phyloP scores from a whole-genome alignment of 2,888 invertebrate genomes.

The Lottia scabra region DNA sequence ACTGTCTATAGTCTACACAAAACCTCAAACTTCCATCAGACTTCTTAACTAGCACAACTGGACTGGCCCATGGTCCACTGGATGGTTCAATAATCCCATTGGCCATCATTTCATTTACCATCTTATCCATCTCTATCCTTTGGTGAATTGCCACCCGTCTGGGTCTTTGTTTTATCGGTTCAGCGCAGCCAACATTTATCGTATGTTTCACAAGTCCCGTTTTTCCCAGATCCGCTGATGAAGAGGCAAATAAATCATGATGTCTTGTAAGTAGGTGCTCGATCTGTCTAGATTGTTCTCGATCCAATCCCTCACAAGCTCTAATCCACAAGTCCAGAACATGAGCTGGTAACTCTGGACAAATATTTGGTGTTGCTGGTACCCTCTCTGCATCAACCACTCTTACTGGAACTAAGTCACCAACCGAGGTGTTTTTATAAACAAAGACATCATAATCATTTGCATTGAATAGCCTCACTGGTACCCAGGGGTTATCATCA shows the following conservation, averaged over 20 bases:
- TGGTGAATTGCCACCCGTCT: background rate
- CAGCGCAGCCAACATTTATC: background rate
- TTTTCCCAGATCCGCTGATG: background rate
- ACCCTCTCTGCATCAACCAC: background rate
- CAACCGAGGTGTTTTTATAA: background rate
- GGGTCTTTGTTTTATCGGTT: constrained; percentile 1
- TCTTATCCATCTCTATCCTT: background rate
- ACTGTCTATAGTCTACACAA: background rate
- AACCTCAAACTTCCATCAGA: background rate
- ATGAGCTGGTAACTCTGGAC: background rate
- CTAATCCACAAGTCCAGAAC: background rate
- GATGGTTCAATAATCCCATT: background rate
- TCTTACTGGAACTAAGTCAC: background rate
- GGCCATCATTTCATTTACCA: background rate
- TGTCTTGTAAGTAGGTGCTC: background rate
- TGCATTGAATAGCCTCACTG: background rate
- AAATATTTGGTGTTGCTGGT: background rate
- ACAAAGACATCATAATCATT: background rate
- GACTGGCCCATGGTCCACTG: background rate
- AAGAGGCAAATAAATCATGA: background rate
- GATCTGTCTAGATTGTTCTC: background rate
- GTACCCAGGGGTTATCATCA: background rate
- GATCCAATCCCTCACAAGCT: background rate
- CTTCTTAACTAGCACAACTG: background rate
- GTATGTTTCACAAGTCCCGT: background rate